Percentiles rank a stretch among this genome's conserved stretches.
phyloP scores from a whole-genome alignment of 2,113 vertebrate species.

The Atherinomorus stipes region DNA sequence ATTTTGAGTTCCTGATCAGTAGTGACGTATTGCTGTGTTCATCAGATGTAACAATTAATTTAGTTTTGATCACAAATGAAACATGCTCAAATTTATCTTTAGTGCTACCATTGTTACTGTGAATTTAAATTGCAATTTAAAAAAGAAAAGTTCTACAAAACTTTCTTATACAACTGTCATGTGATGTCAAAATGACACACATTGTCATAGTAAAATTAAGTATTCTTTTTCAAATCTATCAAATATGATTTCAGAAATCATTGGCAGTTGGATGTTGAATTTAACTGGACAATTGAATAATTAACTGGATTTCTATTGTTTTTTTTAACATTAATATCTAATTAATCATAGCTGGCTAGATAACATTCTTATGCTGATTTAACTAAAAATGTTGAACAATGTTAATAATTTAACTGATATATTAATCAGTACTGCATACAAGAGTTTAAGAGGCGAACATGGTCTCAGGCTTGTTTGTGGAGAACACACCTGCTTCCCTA shows the following conservation, averaged over 20 bases:
- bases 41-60: neutral
- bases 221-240: too few relatives aligned
- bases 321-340: too few relatives aligned
- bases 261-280: too few relatives aligned
- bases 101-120: neutral
- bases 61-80: neutral
- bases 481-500: conserved; percentile 77
- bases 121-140: too few relatives aligned
- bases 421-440: conserved; percentile 52
- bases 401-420: conserved; percentile 19
- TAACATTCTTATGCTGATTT: neutral
- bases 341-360: neutral
- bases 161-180: neutral
- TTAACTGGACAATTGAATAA: too few relatives aligned
- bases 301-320: too few relatives aligned
- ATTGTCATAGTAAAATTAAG: too few relatives aligned
- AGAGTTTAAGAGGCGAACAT: conserved; percentile 56
- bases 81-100: neutral
- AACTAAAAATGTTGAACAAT: conserved; percentile 19
- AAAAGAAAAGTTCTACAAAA: too few relatives aligned
- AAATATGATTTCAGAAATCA: too few relatives aligned
- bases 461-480: conserved; percentile 50
- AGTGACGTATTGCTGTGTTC: neutral
- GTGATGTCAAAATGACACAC: neutral
- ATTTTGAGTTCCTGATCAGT: neutral